A percentile compares a stretch with the other conserved stretches of the same genome.
Evolutionary conservation across 1,140 invertebrate species (phyloP).

Genomic region (Ostrea edulis): DNA sequence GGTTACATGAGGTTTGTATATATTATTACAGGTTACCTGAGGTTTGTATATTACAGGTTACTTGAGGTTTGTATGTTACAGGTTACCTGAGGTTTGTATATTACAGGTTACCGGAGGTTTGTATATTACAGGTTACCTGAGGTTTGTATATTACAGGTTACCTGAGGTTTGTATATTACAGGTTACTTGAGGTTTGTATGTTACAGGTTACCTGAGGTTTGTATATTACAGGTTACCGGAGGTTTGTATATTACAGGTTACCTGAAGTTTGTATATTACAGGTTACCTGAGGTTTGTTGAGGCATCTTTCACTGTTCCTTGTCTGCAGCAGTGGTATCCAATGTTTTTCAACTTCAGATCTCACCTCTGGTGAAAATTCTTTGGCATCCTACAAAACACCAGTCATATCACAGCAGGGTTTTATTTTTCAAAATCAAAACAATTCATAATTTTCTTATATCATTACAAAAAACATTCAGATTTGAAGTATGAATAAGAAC

Average conservation of each 20-base stretch:
- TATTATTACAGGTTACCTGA: not conserved
- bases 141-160: not conserved
- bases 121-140: not conserved
- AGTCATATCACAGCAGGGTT: not conserved
- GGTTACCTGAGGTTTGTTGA: not conserved
- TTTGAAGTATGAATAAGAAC: too few species aligned
- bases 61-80: not conserved
- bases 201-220: not conserved
- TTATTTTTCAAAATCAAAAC: too few species aligned
- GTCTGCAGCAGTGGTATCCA: constrained; percentile 15
- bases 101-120: not conserved
- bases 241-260: not conserved
- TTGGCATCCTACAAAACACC: not conserved
- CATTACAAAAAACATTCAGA: too few species aligned
- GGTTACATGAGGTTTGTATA: not conserved
- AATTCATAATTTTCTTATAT: too few species aligned
- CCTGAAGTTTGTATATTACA: not conserved
- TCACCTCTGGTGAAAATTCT: constrained; percentile 11
- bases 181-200: not conserved
- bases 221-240: not conserved
- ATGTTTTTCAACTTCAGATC: constrained; percentile 5
- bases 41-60: not conserved
- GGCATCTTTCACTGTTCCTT: not conserved
- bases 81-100: not conserved
- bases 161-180: not conserved